phyloP scores from a whole-genome alignment of 1,140 invertebrate species.

The Trachelipus rathkii region DNA sequence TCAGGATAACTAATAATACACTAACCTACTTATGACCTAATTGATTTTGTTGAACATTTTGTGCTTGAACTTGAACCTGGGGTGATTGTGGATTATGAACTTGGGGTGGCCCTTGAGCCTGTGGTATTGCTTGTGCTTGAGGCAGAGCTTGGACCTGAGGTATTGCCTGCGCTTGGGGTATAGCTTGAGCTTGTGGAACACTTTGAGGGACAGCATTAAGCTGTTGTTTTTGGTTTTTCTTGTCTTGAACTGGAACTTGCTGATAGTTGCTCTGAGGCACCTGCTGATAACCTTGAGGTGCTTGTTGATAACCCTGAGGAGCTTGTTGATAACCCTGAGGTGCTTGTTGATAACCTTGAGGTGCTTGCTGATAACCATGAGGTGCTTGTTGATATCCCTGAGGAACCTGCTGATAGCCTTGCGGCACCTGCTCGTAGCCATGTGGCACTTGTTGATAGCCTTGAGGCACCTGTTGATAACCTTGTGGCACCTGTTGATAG shows the following conservation, averaged over 20 bases:
- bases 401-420: conserved; percentile 33
- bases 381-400: conserved; percentile 37
- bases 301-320: conserved; percentile 26
- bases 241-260: background rate
- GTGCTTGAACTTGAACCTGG: background rate
- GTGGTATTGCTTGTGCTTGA: background rate
- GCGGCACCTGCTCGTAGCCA: conserved; percentile 38
- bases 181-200: background rate
- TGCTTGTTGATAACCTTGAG: conserved; percentile 39
- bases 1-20: no score
- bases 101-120: background rate
- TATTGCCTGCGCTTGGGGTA: background rate
- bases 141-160: background rate
- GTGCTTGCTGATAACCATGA: conserved; percentile 38
- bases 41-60: no score
- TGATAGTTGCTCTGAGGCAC: background rate
- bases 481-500: conserved; percentile 42
- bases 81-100: background rate
- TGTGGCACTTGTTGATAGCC: conserved; percentile 35
- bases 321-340: conserved; percentile 44
- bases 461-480: conserved; percentile 27
- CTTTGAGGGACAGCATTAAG: background rate
- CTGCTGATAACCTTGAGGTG: background rate
- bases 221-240: background rate
- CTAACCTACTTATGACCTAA: no score